Evolutionary conservation across 2,113 vertebrate genomes (phyloP).

Genomic region (Nibea coibor): DNA sequence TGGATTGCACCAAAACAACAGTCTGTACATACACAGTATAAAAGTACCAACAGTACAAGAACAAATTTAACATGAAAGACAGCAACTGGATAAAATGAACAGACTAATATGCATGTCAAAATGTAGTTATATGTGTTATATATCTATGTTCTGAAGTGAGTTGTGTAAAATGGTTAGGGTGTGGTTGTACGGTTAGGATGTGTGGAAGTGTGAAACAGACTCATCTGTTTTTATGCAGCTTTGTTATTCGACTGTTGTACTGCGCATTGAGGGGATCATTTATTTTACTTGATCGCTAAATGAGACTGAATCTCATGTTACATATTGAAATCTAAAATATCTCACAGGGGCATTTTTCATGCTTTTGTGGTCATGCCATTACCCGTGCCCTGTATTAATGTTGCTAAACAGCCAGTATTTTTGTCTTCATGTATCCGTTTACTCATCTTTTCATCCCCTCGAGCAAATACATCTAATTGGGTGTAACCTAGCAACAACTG

Average conservation of each 20-base stretch:
- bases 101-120: neutral
- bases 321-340: too few relatives aligned
- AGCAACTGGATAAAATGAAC: neutral
- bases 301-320: neutral
- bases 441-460: conserved; percentile 27
- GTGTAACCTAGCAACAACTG: conserved; percentile 50
- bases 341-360: too few relatives aligned
- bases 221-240: neutral
- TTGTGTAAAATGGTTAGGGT: neutral
- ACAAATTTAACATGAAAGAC: neutral
- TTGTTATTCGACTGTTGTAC: too few relatives aligned
- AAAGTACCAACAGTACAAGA: neutral
- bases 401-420: neutral
- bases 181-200: neutral
- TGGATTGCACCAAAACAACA: neutral
- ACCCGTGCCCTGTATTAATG: neutral
- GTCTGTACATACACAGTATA: neutral
- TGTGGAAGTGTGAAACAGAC: too few relatives aligned
- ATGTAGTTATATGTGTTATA: neutral
- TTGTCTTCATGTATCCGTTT: conserved; percentile 12
- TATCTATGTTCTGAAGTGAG: neutral
- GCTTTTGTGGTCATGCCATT: too few relatives aligned
- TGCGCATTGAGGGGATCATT: neutral
- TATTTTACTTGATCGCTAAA: neutral
- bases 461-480: conserved; percentile 47